Conservation (phyloP, 2,797 vertebrate species). For the Gallinago stenura region DNA sequence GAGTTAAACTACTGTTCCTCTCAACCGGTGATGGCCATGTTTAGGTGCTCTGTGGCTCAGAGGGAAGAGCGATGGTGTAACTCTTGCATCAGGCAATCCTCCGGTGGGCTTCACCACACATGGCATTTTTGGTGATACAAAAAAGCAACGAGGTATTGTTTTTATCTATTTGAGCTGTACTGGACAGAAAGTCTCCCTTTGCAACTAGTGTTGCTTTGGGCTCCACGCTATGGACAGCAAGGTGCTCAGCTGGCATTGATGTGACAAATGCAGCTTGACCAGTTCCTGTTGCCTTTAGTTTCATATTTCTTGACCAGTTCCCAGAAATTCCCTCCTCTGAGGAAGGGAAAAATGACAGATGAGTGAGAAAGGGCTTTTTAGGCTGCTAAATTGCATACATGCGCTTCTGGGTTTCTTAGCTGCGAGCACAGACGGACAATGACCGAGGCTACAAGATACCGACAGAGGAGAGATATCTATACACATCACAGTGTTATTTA, state of each 20-base stretch:
- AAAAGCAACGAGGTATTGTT: background rate
- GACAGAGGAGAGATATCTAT: constrained; percentile 50
- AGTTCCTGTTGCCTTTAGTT: background rate
- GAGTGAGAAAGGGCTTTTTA: background rate
- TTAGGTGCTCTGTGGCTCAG: background rate
- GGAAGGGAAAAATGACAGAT: background rate
- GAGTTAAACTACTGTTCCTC: background rate
- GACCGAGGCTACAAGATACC: constrained; percentile 22
- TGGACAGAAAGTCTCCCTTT: background rate
- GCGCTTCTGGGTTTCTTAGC: constrained; percentile 20
- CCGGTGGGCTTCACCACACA: background rate
- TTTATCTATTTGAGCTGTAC: background rate
- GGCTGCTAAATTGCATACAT: background rate
- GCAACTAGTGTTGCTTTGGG: background rate
- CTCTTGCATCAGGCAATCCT: background rate
- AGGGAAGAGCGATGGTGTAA: background rate
- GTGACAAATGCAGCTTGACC: background rate
- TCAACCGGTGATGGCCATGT: background rate
- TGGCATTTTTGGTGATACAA: background rate
- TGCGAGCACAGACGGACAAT: background rate
- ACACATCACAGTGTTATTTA: constrained; percentile 73
- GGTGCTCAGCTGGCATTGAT: background rate
- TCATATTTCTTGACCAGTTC: background rate
- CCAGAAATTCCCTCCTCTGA: constrained; percentile 24
- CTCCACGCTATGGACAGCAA: background rate